Evolutionary conservation across 1,140 invertebrate genomes (phyloP), one percentile per base, ranked within the genome.

Genomic region (Neodiprion pinetum): DNA sequence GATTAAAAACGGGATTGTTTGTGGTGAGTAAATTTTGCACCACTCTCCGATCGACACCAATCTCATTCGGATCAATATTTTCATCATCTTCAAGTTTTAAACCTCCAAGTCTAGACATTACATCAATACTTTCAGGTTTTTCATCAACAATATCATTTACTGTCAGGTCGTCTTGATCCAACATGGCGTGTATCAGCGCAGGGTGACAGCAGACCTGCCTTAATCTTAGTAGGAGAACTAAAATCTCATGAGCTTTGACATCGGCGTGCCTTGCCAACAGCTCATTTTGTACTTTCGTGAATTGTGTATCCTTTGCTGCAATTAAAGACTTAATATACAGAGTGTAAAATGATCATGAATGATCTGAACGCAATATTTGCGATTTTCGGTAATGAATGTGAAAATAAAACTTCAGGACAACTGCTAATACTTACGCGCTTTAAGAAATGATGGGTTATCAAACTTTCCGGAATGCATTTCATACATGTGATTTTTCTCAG

Each of bases 131-230:
- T 9, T 73, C 70, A 28, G 75, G 80, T n/a, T 84, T 82, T 12
- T 78, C 79, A 4, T 83, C 78, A n/a, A 49, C 74, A 81, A 86
- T 76, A 10, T 75, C 86, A 84, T 87, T 87, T 74, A 81, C 72
- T 66, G 78, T 77, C 17, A 85, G 74, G 23, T 89, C 84, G 61
- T 90, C 90, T 74, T 85, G 85, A 76, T 93, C 90, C 71, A 95
- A 74, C 93, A 95, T 94, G 73, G 88, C 84, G 77, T 91, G 90
- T 73, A 98, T 95, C 0, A 98, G 90, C 10, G 92, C 92, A 0
- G 96, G 93, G 90, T 98, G 96, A 82, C 95, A 95, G 85, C 96
- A 97, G 71, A 96, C 93, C 84, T 98, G 97, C 8, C 96, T 89
- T 70, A 98, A 85, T 21, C 97, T 89, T n/a, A 98, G 84, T 12